Evolutionary conservation across 2,113 vertebrate species (phyloP).

Genomic region (Megaceryle torquata): DNA sequence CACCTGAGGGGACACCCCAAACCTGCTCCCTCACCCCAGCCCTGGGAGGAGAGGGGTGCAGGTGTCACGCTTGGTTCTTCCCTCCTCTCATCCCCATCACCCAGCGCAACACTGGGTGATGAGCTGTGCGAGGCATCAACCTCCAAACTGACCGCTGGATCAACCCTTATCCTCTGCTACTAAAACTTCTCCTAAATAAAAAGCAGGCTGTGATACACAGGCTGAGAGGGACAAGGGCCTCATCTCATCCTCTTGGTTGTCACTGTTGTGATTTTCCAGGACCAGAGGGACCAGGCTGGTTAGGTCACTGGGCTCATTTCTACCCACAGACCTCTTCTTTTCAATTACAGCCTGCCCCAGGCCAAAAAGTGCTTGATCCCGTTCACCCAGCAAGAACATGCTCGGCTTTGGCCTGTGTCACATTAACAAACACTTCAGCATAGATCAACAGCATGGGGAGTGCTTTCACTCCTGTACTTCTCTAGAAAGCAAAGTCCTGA

Average conservation of each 20-base stretch:
- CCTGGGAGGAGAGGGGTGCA: not conserved
- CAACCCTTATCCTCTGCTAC: not conserved
- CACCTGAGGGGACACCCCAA: not conserved
- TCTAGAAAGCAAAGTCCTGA: not conserved
- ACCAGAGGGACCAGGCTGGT: not conserved
- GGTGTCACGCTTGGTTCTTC: not conserved
- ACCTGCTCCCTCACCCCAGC: not conserved
- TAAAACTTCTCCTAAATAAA: not conserved
- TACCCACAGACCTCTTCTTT: not conserved
- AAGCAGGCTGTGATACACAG: not conserved
- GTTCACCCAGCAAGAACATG: not conserved
- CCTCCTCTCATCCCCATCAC: not conserved
- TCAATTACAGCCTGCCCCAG: not conserved
- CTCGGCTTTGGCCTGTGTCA: not conserved
- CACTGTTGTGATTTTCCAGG: not conserved
- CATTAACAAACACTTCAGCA: not conserved
- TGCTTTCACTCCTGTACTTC: not conserved
- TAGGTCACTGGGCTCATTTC: not conserved
- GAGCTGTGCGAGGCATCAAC: not conserved
- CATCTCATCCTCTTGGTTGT: not conserved
- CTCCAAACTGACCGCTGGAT: not conserved
- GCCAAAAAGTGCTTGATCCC: not conserved
- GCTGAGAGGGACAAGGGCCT: not conserved
- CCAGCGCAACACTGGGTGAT: accelerated
- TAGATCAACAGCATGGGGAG: not conserved